A percentile compares a stretch with the other conserved stretches of the same genome.
These are phyloP conservation scores for Merluccius polli DNA, from an alignment of 2,797 vertebrate genomes.

Conservation along the genomic window DNA sequence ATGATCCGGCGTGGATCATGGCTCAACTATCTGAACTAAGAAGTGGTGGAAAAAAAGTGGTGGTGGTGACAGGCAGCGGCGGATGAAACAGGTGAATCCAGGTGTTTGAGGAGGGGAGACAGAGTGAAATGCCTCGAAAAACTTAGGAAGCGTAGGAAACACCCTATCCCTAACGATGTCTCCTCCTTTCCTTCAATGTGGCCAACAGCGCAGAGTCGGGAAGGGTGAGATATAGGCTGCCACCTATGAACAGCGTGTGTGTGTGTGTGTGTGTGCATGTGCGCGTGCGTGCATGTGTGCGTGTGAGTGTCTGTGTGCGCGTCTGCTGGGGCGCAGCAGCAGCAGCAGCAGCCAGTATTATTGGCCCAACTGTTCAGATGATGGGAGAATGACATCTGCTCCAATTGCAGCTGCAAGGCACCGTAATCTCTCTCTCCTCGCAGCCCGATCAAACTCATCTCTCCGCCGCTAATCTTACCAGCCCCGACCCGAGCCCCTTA, in stretches of 20 bases:
- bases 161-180: background rate
- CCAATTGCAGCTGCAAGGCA: constrained; percentile 31
- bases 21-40: background rate
- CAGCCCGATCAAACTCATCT: constrained; percentile 64
- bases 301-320: background rate
- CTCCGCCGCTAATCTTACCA: constrained; percentile 43
- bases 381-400: constrained; percentile 64
- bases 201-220: background rate
- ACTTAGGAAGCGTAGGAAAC: background rate
- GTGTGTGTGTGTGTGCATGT: background rate
- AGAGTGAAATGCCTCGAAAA: background rate
- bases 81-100: background rate
- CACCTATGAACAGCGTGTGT: background rate
- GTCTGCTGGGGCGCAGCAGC: background rate
- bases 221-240: background rate
- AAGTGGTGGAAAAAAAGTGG: background rate
- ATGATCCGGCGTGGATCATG: background rate
- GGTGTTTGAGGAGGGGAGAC: background rate
- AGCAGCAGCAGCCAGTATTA: constrained; percentile 35
- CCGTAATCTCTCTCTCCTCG: constrained; percentile 60
- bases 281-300: background rate
- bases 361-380: constrained; percentile 69
- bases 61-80: background rate
- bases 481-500: constrained; percentile 42
- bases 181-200: background rate